These are phyloP conservation scores for Oceanodroma leucorhoa DNA, from an alignment of 2,797 vertebrate species.

Conservation along the genomic window DNA sequence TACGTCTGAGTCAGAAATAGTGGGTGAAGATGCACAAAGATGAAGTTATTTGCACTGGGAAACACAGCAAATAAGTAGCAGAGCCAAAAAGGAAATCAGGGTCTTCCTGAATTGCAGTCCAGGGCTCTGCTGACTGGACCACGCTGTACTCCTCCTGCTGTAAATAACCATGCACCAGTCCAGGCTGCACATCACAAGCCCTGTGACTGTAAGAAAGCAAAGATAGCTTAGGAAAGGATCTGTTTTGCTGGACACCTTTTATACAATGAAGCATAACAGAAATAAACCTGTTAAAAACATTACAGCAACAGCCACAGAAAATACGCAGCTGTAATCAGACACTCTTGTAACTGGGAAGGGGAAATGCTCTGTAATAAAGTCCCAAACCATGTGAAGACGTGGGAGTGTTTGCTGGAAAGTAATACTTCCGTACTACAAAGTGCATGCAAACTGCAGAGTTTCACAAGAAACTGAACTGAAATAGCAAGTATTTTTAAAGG, in stretches of 20 bases:
- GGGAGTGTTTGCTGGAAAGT: not conserved
- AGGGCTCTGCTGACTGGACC: not conserved
- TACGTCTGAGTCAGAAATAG: not conserved
- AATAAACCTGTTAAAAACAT: constrained; percentile 18
- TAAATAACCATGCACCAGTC: not conserved
- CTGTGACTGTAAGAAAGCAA: not conserved
- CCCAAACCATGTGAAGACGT: not conserved
- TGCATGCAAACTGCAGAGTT: not conserved
- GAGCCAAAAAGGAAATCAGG: not conserved
- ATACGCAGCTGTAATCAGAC: not conserved
- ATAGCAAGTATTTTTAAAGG: not conserved
- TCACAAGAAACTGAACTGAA: not conserved
- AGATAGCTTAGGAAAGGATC: not conserved
- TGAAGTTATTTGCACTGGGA: not conserved
- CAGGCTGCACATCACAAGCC: not conserved
- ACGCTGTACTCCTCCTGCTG: fast-evolving
- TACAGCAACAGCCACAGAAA: not conserved
- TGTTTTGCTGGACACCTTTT: not conserved
- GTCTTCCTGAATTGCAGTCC: not conserved
- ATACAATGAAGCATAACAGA: not conserved
- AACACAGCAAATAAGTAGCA: not conserved
- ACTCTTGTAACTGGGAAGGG: not conserved
- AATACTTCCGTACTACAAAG: not conserved
- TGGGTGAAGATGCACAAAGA: not conserved
- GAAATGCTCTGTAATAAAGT: not conserved